phyloP scores from a whole-genome alignment of 64 coral and sea anemone species.

The Pocillopora verrucosa region DNA sequence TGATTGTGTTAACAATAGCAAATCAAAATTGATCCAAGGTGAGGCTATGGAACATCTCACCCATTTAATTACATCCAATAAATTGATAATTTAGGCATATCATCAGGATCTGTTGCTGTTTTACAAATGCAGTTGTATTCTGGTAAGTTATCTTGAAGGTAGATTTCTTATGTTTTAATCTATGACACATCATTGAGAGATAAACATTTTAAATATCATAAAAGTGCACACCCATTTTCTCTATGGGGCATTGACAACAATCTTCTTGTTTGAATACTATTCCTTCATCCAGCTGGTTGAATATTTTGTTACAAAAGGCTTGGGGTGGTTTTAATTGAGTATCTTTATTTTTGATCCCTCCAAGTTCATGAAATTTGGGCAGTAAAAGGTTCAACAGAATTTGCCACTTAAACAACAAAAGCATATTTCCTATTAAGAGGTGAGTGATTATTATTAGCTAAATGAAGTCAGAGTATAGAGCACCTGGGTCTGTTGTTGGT shows the following conservation, averaged over 20 bases:
- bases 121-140: background rate
- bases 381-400: background rate
- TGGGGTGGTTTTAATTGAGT: background rate
- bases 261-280: background rate
- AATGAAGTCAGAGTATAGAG: background rate
- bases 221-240: background rate
- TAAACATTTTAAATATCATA: background rate
- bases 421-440: constrained; percentile 9
- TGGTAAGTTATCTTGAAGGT: background rate
- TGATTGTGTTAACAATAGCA: no score
- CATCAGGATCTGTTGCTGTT: background rate
- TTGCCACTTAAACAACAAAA: constrained; percentile 26
- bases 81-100: no score
- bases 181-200: background rate
- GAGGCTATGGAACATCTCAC: no score
- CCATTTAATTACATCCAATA: no score
- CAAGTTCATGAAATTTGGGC: background rate
- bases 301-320: background rate
- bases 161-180: background rate
- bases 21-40: no score
- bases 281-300: background rate
- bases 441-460: background rate
- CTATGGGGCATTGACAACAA: background rate
- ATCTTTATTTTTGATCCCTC: background rate
- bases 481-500: constrained; percentile 28